Base-by-base conservation (phyloP, 2,113 vertebrate genomes). In the Sphaerodactylus townsendi region DNA sequence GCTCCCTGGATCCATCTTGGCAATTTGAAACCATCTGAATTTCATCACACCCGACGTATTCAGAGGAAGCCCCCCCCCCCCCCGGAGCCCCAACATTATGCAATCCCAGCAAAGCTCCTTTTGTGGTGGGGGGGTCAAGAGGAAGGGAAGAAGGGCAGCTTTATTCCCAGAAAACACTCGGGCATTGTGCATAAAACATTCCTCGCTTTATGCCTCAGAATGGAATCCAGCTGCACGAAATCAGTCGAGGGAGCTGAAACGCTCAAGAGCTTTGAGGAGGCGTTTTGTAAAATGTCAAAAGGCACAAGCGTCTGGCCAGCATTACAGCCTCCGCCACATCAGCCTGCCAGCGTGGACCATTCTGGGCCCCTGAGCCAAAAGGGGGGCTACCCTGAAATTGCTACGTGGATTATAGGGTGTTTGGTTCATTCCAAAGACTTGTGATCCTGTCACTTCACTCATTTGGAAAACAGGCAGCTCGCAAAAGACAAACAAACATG, bases 91-190 rank as follows among this genome's bases (percentile, higher is more conserved):
- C 65, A 19, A 14, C 14, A 83, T 86, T 84, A 89, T 79, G 70
- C 56, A 84, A 39, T 86, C 71, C 0, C 1, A 88, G 92, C 75
- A 91, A 94, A 94, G 92, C 62, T 35, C 83, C 87, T 93, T 95
- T 94, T 90, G 92, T 94, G 84, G 83, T 72, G 73, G 35, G 75
- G 35, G 25, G n/a, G 44, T 7, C 3, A n/a, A 50, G 17, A 56
- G 33, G 39, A 87, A 79, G 89, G 81, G 85, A 93, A 94, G 93
- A 96, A 95, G 88, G 4, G 28, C 82, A 84, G 93, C 94, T 95
- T 96, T 96, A 92, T 96, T 77, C 89, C 62, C 23, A 37, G 85
- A 37, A 46, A 95, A 96, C 95, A 96, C 90, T 96, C 92, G 91
- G 39, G 89, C 92, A 88, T 96, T 96, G 95, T 96, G 89, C 21